phyloP scores from a whole-genome alignment of 2,888 invertebrate species.

The Keiferia lycopersicella region DNA sequence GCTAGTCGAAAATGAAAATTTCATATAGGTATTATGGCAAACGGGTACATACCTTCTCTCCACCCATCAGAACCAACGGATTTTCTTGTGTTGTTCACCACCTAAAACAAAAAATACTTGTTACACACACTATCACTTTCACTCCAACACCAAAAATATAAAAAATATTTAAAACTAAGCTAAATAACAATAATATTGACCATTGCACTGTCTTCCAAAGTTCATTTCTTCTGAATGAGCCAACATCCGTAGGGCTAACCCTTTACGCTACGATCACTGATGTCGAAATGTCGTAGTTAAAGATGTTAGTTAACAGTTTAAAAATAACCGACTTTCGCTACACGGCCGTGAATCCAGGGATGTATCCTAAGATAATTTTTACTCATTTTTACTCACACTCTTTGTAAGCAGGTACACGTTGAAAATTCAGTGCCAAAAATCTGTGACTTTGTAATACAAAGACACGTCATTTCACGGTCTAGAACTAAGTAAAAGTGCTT shows the following conservation, averaged over 20 bases:
- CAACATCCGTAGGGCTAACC: constrained; percentile 40
- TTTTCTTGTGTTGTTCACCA: constrained; percentile 87
- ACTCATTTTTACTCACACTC: constrained; percentile 37
- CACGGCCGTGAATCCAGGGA: constrained; percentile 41
- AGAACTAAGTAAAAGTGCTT: constrained; percentile 59
- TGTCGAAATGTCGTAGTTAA: constrained; percentile 68
- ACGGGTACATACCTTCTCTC: constrained; percentile 76
- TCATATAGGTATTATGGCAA: too few relatives aligned
- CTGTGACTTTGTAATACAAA: too few relatives aligned
- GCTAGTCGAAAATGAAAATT: too few relatives aligned
- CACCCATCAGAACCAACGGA: constrained; percentile 78
- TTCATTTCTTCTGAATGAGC: constrained; percentile 51
- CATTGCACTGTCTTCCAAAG: constrained; percentile 55
- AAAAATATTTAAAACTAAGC: constrained; percentile 29
- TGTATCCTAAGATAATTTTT: constrained; percentile 48
- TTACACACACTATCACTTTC: constrained; percentile 44
- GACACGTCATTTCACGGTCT: constrained; percentile 61
- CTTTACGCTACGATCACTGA: constrained; percentile 56
- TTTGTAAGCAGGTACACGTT: neutral
- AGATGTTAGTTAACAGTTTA: constrained; percentile 50
- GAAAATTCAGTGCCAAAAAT: too few relatives aligned
- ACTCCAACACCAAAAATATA: constrained; percentile 37
- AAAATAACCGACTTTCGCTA: constrained; percentile 51
- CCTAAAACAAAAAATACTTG: constrained; percentile 59
- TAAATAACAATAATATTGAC: constrained; percentile 51